Evolutionary conservation across 2,797 vertebrate genomes (phyloP), one percentile per base, ranked within the genome.

Genomic region (Mycteria americana): DNA sequence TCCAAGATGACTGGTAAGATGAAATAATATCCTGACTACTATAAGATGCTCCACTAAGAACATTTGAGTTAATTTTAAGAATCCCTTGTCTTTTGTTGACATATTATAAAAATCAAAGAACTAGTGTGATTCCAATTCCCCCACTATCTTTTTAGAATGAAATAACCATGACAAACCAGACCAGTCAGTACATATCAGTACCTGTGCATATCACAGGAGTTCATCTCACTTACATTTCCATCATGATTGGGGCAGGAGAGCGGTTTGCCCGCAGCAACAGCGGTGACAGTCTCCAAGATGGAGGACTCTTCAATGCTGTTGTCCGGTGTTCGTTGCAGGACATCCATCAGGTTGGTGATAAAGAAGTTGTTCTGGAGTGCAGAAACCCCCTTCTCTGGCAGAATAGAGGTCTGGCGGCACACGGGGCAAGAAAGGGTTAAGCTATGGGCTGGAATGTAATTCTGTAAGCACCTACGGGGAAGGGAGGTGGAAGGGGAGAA

Each of bases 321-420:
- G 91, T 99, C 99, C 0, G 99, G 99, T 0, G 98, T 98, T 95
- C 98, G 98, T 98, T 99, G 99, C 98, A 99, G 98, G 97, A 99
- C 99, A 50, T 99, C 99, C 99, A 99, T 99, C 97, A 99, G 99
- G 98, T 99, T 99, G 84, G 99, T 99, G 98, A 99, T 99, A 97
- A 99, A 99, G 98, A 99, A 99, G 97, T 99, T 99, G 96, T 99
- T 99, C 98, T 99, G 99, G 79, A 99, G 98, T 3, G 99, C 99
- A 74, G 99, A 99, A 98, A 99, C 99, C 81, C 99, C 99, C 94
- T 99, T 99, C 98, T 99, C 99, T 83, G 99, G 99, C 95, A 99
- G 98, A 98, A 99, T 99, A 82, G 99, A 99, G 73, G 99, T 99
- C 98, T 99, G 99, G 88, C 99, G 99, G 97, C 99, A 99, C 97